A percentile compares a stretch with the other conserved stretches of the same genome.
Evolutionary conservation across 2,113 vertebrate genomes (phyloP).

Genomic region (Leptocoma aspasia): DNA sequence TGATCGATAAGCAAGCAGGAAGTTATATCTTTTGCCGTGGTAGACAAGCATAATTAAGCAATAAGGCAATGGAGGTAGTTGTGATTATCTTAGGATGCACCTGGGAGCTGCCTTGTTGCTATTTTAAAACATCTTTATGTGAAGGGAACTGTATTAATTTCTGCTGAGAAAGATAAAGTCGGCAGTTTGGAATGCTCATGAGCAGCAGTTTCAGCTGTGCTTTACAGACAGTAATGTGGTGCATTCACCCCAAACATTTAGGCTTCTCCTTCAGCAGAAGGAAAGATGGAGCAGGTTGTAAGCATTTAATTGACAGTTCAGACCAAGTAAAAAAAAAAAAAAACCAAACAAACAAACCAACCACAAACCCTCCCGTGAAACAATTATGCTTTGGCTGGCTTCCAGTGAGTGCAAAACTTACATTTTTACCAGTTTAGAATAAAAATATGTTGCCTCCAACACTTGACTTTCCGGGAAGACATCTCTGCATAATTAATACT

Average conservation of each 20-base stretch:
- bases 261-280: neutral
- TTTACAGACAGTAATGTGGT: neutral
- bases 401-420: neutral
- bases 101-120: conserved; percentile 40
- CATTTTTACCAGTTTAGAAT: conserved; percentile 21
- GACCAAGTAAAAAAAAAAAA: neutral
- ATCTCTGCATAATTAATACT: conserved; percentile 37
- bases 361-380: neutral
- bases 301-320: conserved; percentile 34
- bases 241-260: neutral
- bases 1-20: conserved; percentile 51
- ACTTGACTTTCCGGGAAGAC: neutral
- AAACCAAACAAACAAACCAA: no score
- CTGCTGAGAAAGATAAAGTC: conserved; percentile 44
- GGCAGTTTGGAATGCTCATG: neutral
- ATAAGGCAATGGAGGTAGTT: conserved; percentile 37
- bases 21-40: conserved; percentile 30
- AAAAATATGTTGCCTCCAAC: neutral
- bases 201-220: conserved; percentile 9
- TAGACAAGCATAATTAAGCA: conserved; percentile 60
- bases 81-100: conserved; percentile 51
- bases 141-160: conserved; percentile 52
- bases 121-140: conserved; percentile 59
- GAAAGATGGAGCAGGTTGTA: conserved; percentile 10
- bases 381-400: neutral